Percentiles rank a stretch among this genome's conserved stretches.
These are phyloP conservation scores for Cisticola juncidis DNA, from an alignment of 2,113 vertebrate species.

Conservation along the genomic window DNA sequence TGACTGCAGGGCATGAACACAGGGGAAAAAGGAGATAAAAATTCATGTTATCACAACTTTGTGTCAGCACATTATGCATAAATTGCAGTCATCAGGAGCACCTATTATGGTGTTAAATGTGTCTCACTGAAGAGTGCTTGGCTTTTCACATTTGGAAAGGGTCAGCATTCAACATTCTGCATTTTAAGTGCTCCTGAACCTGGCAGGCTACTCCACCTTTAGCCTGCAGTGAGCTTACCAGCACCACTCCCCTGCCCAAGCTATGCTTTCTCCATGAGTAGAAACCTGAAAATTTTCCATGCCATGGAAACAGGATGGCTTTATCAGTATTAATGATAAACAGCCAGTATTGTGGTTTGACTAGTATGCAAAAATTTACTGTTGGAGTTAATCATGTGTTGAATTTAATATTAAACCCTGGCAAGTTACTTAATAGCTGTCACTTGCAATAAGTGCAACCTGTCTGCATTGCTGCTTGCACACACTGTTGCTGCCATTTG, in stretches of 20 bases:
- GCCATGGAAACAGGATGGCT: not conserved
- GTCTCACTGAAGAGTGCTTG: not conserved
- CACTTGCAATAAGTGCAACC: not conserved
- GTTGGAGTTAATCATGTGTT: not conserved
- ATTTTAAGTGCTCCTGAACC: not conserved
- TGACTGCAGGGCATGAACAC: not conserved
- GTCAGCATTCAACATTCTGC: not conserved
- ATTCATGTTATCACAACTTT: not conserved
- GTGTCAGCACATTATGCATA: not conserved
- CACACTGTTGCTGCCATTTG: not conserved
- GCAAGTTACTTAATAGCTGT: conserved; percentile 10
- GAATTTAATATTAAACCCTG: conserved; percentile 45
- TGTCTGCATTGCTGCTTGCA: not conserved
- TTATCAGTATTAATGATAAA: conserved; percentile 44
- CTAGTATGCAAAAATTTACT: not conserved
- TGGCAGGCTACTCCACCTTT: not conserved
- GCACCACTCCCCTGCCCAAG: not conserved
- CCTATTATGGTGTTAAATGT: not conserved
- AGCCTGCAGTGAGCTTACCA: not conserved
- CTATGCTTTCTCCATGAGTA: not conserved
- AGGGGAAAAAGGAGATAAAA: not conserved
- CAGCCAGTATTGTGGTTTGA: not conserved
- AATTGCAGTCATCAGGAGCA: not conserved
- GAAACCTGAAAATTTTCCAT: not conserved
- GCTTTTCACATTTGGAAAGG: not conserved